Evolutionary conservation across 2,113 vertebrate species (phyloP).

Genomic region (Myiozetetes cayanensis): DNA sequence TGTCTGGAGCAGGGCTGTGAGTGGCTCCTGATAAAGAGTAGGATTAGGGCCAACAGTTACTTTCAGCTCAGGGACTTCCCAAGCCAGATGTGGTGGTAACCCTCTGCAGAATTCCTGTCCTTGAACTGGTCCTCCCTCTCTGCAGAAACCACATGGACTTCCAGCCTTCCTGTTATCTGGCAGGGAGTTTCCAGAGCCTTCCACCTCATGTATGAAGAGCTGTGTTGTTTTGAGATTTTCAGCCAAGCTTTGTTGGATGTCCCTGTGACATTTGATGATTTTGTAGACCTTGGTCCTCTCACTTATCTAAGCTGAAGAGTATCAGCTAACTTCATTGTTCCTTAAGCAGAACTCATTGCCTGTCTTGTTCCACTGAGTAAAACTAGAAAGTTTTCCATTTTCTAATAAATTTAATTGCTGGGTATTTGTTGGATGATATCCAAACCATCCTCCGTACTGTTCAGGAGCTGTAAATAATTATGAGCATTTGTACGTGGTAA

Average conservation of each 20-base stretch:
- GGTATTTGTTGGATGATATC: slow-evolving; percentile 5
- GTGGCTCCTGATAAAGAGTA: neutral
- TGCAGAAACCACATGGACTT: neutral
- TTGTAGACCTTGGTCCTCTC: neutral
- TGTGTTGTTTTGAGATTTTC: neutral
- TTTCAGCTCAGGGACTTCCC: neutral
- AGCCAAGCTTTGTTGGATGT: neutral
- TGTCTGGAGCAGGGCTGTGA: neutral
- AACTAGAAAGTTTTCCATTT: slow-evolving; percentile 24
- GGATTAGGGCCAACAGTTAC: neutral
- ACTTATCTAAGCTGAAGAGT: neutral
- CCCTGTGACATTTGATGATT: neutral
- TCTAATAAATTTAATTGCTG: slow-evolving; percentile 3
- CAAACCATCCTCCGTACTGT: neutral
- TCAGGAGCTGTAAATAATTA: slow-evolving; percentile 47
- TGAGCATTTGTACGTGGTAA: slow-evolving; percentile 30
- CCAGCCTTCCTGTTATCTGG: neutral
- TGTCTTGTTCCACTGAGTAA: neutral
- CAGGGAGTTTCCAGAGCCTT: neutral
- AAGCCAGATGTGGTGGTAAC: neutral
- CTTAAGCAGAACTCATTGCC: neutral
- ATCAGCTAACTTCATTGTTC: neutral
- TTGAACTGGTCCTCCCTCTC: neutral
- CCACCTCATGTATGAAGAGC: neutral
- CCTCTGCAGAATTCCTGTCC: neutral